A percentile compares a stretch with the other conserved stretches of the same genome.
Evolutionary conservation across 2,113 vertebrate genomes (phyloP).

Genomic region (Lathamus discolor): DNA sequence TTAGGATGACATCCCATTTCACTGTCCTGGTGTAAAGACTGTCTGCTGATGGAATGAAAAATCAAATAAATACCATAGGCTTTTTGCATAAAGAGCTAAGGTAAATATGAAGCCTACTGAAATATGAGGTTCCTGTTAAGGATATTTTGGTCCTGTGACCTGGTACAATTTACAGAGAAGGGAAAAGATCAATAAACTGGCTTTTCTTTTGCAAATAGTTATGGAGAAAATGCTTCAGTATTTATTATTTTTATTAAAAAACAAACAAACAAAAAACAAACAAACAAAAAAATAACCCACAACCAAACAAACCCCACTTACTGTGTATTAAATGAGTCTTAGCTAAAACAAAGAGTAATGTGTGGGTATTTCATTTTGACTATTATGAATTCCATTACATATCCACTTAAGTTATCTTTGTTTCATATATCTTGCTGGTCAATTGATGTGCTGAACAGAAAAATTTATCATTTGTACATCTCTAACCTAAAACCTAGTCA

Average conservation of each 20-base stretch:
- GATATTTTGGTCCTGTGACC: neutral
- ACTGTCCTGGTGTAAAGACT: neutral
- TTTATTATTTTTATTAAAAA: too few relatives aligned
- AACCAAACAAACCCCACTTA: neutral
- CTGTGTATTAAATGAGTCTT: neutral
- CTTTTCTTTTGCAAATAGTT: neutral
- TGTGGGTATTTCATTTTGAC: neutral
- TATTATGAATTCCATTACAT: neutral
- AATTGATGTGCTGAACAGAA: neutral
- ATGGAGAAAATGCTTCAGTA: neutral
- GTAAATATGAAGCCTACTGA: neutral
- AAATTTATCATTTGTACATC: neutral
- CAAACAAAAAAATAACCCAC: neutral
- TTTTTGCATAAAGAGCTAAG: neutral
- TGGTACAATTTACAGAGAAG: neutral
- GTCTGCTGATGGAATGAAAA: neutral
- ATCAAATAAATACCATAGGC: fast-evolving
- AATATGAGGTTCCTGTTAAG: neutral
- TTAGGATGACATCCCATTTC: neutral
- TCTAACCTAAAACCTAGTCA: neutral
- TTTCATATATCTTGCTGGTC: neutral
- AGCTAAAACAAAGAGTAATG: neutral
- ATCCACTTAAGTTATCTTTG: neutral
- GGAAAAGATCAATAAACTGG: neutral
- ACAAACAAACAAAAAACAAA: too few relatives aligned